A percentile compares a stretch with the other conserved stretches of the same genome.
Evolutionary conservation across 23 tunicate species (phyloP).

Genomic region (Phallusia fumigata): DNA sequence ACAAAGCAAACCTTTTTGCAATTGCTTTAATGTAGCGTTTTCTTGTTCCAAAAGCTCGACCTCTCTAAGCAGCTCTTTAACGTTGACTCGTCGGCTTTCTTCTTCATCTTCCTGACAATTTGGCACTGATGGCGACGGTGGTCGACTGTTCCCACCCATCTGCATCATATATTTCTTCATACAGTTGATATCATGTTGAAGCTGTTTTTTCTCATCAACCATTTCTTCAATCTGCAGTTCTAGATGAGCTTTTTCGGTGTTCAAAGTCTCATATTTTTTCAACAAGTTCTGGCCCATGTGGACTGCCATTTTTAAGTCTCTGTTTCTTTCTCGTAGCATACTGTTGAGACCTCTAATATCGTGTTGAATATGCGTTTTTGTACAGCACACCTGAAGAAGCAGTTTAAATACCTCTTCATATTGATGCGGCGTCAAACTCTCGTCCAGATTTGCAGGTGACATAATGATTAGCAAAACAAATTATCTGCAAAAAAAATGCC

Average conservation of each 20-base stretch:
- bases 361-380: slow-evolving; percentile 63
- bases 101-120: not conserved
- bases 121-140: slow-evolving; percentile 25
- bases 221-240: slow-evolving; percentile 61
- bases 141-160: slow-evolving; percentile 50
- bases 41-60: slow-evolving; percentile 54
- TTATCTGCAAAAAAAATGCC: not conserved
- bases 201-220: slow-evolving; percentile 66
- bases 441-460: slow-evolving; percentile 36
- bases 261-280: slow-evolving; percentile 41
- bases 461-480: no score
- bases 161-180: slow-evolving; percentile 26
- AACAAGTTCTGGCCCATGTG: slow-evolving; percentile 89
- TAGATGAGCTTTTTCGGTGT: slow-evolving; percentile 46
- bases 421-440: slow-evolving; percentile 60
- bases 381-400: slow-evolving; percentile 52
- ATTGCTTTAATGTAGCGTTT: slow-evolving; percentile 24
- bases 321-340: slow-evolving; percentile 81
- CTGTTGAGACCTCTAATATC: slow-evolving; percentile 79
- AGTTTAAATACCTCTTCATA: slow-evolving; percentile 77
- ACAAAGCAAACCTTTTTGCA: not conserved
- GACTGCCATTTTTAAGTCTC: slow-evolving; percentile 90
- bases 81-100: slow-evolving; percentile 18
- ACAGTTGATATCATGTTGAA: slow-evolving; percentile 54
- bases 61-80: slow-evolving; percentile 40